Conservation (phyloP, 2,888 invertebrate genomes). For the Synanthedon formicaeformis region DNA sequence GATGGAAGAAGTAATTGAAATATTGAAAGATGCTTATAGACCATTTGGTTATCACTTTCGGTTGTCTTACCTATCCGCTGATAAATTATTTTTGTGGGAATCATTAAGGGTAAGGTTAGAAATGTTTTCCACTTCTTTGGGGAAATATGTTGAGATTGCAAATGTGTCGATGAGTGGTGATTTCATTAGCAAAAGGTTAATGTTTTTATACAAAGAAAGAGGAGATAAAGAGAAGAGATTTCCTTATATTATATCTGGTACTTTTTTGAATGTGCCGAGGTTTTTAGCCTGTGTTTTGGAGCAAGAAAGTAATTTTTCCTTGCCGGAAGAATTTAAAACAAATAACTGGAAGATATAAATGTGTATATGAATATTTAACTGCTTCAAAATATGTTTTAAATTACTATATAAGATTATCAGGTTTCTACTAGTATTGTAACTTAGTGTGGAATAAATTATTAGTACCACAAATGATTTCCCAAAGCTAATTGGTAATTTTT, state of each 20-base stretch:
- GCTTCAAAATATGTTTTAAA: too few species aligned
- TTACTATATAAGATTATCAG: too few species aligned
- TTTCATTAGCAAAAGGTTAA: constrained; percentile 82
- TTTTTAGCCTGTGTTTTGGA: constrained; percentile 81
- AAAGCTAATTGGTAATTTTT: too few species aligned
- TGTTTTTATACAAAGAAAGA: constrained; percentile 74
- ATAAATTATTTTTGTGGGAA: constrained; percentile 74
- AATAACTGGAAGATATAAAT: constrained; percentile 27
- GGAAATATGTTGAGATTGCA: constrained; percentile 79
- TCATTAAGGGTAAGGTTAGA: constrained; percentile 77
- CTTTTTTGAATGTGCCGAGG: constrained; percentile 79
- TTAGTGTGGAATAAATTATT: too few species aligned
- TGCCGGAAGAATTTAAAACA: constrained; percentile 37
- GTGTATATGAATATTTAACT: too few species aligned
- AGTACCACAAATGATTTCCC: too few species aligned
- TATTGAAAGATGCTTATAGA: constrained; percentile 72
- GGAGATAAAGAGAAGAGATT: constrained; percentile 72
- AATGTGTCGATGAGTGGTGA: constrained; percentile 78
- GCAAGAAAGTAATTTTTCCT: constrained; percentile 48
- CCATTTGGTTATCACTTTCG: constrained; percentile 77
- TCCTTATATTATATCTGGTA: constrained; percentile 78
- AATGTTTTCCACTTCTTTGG: constrained; percentile 76
- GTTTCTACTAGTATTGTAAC: too few species aligned
- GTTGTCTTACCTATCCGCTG: constrained; percentile 72
- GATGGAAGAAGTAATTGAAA: constrained; percentile 67